Base-by-base conservation (phyloP, 2,888 invertebrate genomes). In the Clostera curtula region DNA sequence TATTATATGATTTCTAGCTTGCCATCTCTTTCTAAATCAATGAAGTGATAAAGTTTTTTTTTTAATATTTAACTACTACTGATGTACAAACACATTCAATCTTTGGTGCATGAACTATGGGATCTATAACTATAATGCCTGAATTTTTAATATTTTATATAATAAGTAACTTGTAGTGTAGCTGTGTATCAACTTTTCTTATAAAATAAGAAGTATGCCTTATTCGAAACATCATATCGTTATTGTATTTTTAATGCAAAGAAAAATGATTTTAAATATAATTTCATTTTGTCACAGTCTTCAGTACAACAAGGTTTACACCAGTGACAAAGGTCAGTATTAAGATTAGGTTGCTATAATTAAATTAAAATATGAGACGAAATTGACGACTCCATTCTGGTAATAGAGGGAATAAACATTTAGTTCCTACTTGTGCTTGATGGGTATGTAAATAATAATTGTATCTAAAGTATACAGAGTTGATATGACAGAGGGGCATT, bases 161-260 rank as follows among this genome's bases (percentile, higher is more conserved):
- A 26, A 27, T 29, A 36, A 30, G 36, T 37, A 29, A 44, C 35
- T 41, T 37, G 49, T 67, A 68, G 60, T 52, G 55, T 69, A 70
- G 66, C 53, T 56, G 61, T 56, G 52, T 56, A 45, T 58, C 48
- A 50, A 38, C 43, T 49, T 67, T 53, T 82, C 82, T 80, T 82
- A 82, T 82, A 8, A 62, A 76, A 83, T 82, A 80, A 80, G 80
- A 83, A 73, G 60, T 76, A 80, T 79, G 82, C 82, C 82, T 83
- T 83, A 79, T 62, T 62, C 60, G 66, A 66, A 73, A 72, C 56
- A 50, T 75, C 82, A 80, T 83, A 82, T 80, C 82, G 77, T 82
- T 79, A 76, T 77, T 77, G 75, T 76, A 73, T 77, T 77, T 26
- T 49, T 70, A 72, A 77, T 75, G 65, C 73, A 74, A 73, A 55